Percentiles rank a stretch among this genome's conserved stretches.
phyloP scores from a whole-genome alignment of 1,140 invertebrate genomes.

The Orius insidiosus region DNA sequence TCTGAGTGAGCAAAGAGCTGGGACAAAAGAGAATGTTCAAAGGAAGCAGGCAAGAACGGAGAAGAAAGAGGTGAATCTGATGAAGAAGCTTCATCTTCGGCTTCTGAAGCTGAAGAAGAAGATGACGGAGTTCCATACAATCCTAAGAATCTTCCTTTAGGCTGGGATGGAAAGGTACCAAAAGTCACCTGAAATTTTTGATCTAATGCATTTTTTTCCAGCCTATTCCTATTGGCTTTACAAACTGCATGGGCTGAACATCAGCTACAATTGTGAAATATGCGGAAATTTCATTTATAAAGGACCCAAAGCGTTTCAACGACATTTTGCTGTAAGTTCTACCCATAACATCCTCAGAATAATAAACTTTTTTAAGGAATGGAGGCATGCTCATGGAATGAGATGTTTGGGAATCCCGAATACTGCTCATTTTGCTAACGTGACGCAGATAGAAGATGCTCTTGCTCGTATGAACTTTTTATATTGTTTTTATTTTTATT shows the following conservation, averaged over 20 bases:
- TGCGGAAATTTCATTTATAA: slow-evolving; percentile 99
- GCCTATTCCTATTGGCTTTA: slow-evolving; percentile 99
- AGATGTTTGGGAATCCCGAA: slow-evolving; percentile 96
- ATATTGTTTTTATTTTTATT: slow-evolving; percentile 12
- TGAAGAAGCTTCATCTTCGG: slow-evolving; percentile 69
- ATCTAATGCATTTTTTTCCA: slow-evolving; percentile 26
- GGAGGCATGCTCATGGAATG: slow-evolving; percentile 99
- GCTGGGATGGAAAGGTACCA: slow-evolving; percentile 93
- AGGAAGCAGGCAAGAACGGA: slow-evolving; percentile 93
- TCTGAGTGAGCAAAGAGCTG: slow-evolving; percentile 62
- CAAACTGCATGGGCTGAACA: slow-evolving; percentile 96
- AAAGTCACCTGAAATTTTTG: not conserved
- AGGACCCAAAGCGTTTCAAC: slow-evolving; percentile 98
- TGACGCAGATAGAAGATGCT: slow-evolving; percentile 97
- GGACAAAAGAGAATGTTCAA: slow-evolving; percentile 96
- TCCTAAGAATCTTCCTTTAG: slow-evolving; percentile 95
- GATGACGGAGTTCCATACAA: slow-evolving; percentile 95
- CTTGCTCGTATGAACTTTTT: slow-evolving; percentile 50
- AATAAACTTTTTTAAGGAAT: slow-evolving; percentile 48
- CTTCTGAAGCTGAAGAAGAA: slow-evolving; percentile 74
- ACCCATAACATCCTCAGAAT: not conserved
- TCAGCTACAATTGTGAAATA: slow-evolving; percentile 98
- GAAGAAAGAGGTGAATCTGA: slow-evolving; percentile 87
- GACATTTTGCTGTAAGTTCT: slow-evolving; percentile 76
- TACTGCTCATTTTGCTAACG: slow-evolving; percentile 99